Conservation (phyloP, 23 tunicate genomes). For the Ascidia mentula region DNA sequence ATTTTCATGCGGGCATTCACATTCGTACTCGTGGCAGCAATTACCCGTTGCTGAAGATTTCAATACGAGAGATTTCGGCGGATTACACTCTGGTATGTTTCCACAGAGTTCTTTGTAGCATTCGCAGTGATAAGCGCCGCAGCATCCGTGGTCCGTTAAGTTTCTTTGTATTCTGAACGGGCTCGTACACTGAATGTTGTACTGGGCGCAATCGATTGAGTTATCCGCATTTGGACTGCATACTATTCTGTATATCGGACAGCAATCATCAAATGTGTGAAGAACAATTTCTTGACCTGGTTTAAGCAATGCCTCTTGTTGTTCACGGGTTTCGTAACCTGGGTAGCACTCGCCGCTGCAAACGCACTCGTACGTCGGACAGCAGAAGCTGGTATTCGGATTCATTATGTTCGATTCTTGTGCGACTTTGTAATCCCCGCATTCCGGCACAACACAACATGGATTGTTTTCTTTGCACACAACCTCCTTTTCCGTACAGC, state of each 20-base stretch:
- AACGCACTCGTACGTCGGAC: slow-evolving; percentile 24
- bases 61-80: neutral
- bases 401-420: neutral
- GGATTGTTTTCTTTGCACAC: slow-evolving; percentile 18
- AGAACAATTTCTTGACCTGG: slow-evolving; percentile 19
- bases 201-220: slow-evolving; percentile 13
- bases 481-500: slow-evolving; percentile 36
- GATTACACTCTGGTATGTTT: neutral
- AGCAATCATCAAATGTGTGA: slow-evolving; percentile 27
- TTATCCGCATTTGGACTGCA: slow-evolving; percentile 30
- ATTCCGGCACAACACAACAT: neutral
- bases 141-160: slow-evolving; percentile 1
- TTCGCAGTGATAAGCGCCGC: slow-evolving; percentile 6
- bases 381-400: slow-evolving; percentile 1
- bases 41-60: neutral
- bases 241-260: slow-evolving; percentile 24
- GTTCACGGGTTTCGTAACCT: slow-evolving; percentile 16
- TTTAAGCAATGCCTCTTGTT: slow-evolving; percentile 3
- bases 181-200: slow-evolving; percentile 15
- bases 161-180: neutral
- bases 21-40: slow-evolving; percentile 17
- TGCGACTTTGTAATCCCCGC: neutral
- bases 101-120: slow-evolving; percentile 5
- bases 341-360: slow-evolving; percentile 26
- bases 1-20: slow-evolving; percentile 8